Percentiles rank a stretch among this genome's conserved stretches.
Evolutionary conservation across 2,113 vertebrate species (phyloP).

Genomic region (Lonchura striata): DNA sequence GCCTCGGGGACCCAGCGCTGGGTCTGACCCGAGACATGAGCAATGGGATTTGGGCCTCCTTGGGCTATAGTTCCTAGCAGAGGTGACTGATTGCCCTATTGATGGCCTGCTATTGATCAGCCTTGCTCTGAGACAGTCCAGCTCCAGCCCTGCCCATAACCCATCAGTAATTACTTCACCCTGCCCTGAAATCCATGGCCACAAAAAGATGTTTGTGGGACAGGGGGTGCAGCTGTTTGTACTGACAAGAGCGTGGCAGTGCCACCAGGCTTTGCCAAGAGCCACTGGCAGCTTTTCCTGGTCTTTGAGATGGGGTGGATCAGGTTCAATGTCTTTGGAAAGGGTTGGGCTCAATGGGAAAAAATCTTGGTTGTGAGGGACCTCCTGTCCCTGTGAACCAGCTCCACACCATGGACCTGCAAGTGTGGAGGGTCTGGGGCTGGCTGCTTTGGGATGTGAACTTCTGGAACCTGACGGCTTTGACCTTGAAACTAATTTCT

Average conservation of each 20-base stretch:
- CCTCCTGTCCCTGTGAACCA: background rate
- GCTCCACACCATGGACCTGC: background rate
- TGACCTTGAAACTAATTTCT: background rate
- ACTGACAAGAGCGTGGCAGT: accelerated
- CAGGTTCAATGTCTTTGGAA: background rate
- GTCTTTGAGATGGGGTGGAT: background rate
- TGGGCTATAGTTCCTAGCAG: conserved; percentile 16
- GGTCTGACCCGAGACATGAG: background rate
- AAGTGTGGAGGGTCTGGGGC: background rate
- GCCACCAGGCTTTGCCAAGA: background rate
- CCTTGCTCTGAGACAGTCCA: background rate
- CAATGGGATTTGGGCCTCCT: conserved; percentile 51
- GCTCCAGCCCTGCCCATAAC: conserved; percentile 10
- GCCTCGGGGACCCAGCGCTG: background rate
- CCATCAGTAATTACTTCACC: conserved; percentile 26
- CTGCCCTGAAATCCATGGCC: background rate
- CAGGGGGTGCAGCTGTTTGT: background rate
- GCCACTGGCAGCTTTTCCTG: background rate
- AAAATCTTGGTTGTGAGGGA: background rate
- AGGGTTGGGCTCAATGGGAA: background rate
- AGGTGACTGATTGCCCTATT: conserved; percentile 53
- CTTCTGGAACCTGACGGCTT: background rate
- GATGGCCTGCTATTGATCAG: conserved; percentile 62
- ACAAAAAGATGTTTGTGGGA: background rate
- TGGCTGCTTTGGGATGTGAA: background rate